Evolutionary conservation across 2,113 vertebrate species (phyloP).

Genomic region (Salvator merianae): DNA sequence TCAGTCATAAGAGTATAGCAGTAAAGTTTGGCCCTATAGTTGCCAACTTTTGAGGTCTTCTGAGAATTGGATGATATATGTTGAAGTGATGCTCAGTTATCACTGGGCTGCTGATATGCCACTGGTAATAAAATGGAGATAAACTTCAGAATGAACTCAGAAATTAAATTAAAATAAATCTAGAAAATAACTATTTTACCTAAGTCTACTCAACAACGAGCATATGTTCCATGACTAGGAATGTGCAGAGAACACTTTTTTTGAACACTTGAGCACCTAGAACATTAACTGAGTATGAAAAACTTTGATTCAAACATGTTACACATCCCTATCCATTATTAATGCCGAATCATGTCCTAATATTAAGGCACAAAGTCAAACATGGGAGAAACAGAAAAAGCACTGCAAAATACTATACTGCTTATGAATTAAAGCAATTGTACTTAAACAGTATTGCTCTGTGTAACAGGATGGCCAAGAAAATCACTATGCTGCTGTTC

Average conservation of each 20-base stretch:
- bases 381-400: neutral
- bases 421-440: neutral
- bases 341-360: neutral
- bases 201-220: neutral
- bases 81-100: neutral
- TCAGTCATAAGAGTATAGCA: too few relatives aligned
- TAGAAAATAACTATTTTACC: neutral
- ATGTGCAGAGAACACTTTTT: too few relatives aligned
- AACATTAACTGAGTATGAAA: too few relatives aligned
- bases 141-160: neutral
- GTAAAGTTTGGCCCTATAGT: too few relatives aligned
- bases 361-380: neutral
- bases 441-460: constrained; percentile 5
- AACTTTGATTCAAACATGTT: too few relatives aligned
- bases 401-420: neutral
- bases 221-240: neutral
- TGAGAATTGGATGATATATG: too few relatives aligned
- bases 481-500: neutral
- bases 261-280: too few relatives aligned
- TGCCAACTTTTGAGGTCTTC: too few relatives aligned
- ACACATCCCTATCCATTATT: neutral
- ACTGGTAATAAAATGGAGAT: neutral
- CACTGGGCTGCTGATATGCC: neutral
- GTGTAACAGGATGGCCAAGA: neutral
- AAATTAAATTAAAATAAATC: neutral